A percentile compares a stretch with the other conserved stretches of the same genome.
Evolutionary conservation across 2,888 invertebrate species (phyloP).

Genomic region (Campoplex nolae): DNA sequence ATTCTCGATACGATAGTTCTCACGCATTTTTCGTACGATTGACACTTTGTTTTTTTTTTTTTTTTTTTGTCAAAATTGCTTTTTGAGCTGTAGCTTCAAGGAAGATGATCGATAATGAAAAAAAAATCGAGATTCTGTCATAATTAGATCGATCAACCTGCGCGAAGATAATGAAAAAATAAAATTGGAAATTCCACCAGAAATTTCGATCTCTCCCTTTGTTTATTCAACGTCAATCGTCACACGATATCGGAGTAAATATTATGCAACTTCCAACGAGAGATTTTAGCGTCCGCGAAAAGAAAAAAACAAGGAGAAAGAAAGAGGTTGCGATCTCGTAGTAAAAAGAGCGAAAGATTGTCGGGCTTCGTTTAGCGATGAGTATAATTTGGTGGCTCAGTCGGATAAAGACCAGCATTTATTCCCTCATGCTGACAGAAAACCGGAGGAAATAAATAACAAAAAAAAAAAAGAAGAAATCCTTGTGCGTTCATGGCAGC

Average conservation of each 20-base stretch:
- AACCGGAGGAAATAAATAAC: conserved; percentile 56
- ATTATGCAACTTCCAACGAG: not conserved
- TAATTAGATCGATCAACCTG: not conserved
- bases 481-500: conserved; percentile 63
- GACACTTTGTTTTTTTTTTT: not conserved
- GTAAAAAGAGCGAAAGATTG: conserved; percentile 54
- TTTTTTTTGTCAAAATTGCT: not conserved
- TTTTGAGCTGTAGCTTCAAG: not conserved
- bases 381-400: conserved; percentile 66
- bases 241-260: not conserved
- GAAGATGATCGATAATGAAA: too few species aligned
- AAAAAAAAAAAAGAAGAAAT: conserved; percentile 67
- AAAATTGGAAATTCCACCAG: too few species aligned
- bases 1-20: conserved; percentile 42
- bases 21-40: conserved; percentile 9
- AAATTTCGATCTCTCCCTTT: not conserved
- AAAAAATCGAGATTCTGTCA: not conserved
- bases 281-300: conserved; percentile 3
- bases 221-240: not conserved
- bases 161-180: not conserved
- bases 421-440: conserved; percentile 54
- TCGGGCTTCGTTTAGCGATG: conserved; percentile 63
- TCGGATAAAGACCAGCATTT: conserved; percentile 52
- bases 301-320: conserved; percentile 7
- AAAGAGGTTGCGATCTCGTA: conserved; percentile 10